These are phyloP conservation scores for Oplegnathus fasciatus DNA, from an alignment of 2,113 vertebrate species.

Conservation along the genomic window DNA sequence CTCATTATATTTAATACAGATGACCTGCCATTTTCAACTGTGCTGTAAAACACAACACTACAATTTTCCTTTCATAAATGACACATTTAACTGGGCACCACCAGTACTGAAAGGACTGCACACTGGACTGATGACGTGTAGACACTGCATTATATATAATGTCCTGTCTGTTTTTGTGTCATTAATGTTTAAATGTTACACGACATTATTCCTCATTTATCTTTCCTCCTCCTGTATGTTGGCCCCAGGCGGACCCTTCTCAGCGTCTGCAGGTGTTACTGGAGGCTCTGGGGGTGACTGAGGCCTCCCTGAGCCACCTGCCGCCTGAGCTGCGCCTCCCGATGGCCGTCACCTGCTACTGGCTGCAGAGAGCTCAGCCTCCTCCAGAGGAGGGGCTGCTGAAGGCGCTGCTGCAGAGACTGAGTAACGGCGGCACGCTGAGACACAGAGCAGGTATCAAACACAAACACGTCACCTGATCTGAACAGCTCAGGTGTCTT, in stretches of 20 bases:
- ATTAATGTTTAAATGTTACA: too few species aligned
- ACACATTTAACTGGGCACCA: too few species aligned
- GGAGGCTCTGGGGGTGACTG: slow-evolving; percentile 82
- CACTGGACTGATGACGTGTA: too few species aligned
- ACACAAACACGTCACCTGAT: not conserved
- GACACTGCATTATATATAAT: too few species aligned
- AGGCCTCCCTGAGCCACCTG: slow-evolving; percentile 64
- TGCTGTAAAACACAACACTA: too few species aligned
- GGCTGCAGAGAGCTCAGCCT: slow-evolving; percentile 78
- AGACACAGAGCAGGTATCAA: slow-evolving; percentile 7
- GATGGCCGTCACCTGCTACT: slow-evolving; percentile 86
- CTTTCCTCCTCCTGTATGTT: fast-evolving
- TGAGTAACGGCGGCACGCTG: slow-evolving; percentile 78
- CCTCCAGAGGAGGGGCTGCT: slow-evolving; percentile 78
- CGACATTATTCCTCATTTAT: too few species aligned
- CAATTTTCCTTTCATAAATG: too few species aligned
- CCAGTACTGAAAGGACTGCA: too few species aligned
- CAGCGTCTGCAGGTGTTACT: slow-evolving; percentile 81
- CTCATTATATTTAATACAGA: not conserved
- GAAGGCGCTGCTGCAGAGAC: slow-evolving; percentile 87
- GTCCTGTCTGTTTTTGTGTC: too few species aligned
- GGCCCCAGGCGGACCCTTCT: slow-evolving; percentile 70
- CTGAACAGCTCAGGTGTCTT: too few species aligned
- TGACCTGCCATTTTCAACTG: too few species aligned
- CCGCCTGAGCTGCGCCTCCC: slow-evolving; percentile 83